Evolutionary conservation across 2,113 vertebrate genomes (phyloP), one percentile per base, ranked within the genome.

Genomic region (Cynoglossus semilaevis): DNA sequence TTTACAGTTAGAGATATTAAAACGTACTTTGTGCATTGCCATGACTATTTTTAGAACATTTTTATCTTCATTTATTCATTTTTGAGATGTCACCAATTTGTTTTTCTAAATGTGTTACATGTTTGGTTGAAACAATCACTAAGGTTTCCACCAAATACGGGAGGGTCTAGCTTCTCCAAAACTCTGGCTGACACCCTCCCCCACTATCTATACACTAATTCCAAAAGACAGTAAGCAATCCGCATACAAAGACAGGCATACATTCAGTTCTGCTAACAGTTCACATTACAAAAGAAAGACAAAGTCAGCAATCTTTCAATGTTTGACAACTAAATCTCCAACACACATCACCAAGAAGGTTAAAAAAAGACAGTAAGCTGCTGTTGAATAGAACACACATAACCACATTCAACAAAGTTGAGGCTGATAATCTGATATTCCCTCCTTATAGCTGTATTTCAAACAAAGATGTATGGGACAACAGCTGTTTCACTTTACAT

Each of bases 241-340:
- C 53, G 1, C n/a, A 46, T 51, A 17, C 14, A 41, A 17, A 59
- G 22, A 49, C 47, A 38, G 52, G 45, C 50, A 50, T 64, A 48
- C 67, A 59, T 72, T 62, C 54, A 75, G 68, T 74, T 77, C 78
- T 84, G 86, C 88, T 88, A 85, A 82, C 84, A 81, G 88, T 91
- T 87, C 86, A 88, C 75, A 79, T 88, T 74, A 80, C 85, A 80
- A 86, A 75, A 84, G 72, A 88, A 79, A 80, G 82, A 86, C 73
- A 88, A 83, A 81, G 78, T 81, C 85, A 82, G 82, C 80, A 72
- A 63, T 76, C 81, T 75, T 72, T 77, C 76, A 77, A 63, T 86
- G 84, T 78, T 76, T 63, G 65, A 80, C 74, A 70, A 76, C 71
- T 75, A 71, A 70, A 67, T 72, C 66, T 41, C 79, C 70, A 66